Conservation (phyloP, 2,888 invertebrate species). For the Aleiodes alternator region DNA sequence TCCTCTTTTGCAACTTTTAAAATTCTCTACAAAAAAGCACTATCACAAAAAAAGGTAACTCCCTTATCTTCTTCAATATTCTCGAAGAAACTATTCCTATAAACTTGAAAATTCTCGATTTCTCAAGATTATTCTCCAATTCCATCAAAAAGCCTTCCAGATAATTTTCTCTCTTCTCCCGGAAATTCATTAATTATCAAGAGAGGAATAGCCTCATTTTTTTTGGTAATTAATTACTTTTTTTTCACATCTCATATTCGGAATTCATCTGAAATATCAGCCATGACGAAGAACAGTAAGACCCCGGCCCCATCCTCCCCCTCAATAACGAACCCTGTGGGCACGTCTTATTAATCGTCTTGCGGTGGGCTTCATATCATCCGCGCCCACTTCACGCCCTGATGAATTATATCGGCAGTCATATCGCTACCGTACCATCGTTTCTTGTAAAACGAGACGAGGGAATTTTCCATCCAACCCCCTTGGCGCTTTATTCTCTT, state of each 20-base stretch:
- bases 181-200: no score
- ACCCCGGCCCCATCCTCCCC: not conserved
- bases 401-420: constrained; percentile 46
- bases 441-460: constrained; percentile 42
- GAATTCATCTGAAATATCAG: no score
- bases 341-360: constrained; percentile 35
- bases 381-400: constrained; percentile 28
- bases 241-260: constrained; percentile 5
- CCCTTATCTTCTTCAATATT: no score
- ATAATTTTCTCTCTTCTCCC: no score
- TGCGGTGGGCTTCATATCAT: constrained; percentile 34
- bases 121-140: no score
- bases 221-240: not conserved
- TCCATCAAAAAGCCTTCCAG: no score
- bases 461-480: constrained; percentile 38
- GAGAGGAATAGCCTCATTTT: not conserved
- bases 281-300: no score
- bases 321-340: not conserved
- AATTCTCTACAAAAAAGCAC: no score
- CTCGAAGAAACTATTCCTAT: no score
- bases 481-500: not conserved
- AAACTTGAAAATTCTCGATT: no score
- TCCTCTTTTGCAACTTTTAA: no score
- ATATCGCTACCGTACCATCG: constrained; percentile 42
- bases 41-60: no score